These are phyloP conservation scores for Notodonta ziczac DNA, from an alignment of 2,888 invertebrate species.

Conservation along the genomic window DNA sequence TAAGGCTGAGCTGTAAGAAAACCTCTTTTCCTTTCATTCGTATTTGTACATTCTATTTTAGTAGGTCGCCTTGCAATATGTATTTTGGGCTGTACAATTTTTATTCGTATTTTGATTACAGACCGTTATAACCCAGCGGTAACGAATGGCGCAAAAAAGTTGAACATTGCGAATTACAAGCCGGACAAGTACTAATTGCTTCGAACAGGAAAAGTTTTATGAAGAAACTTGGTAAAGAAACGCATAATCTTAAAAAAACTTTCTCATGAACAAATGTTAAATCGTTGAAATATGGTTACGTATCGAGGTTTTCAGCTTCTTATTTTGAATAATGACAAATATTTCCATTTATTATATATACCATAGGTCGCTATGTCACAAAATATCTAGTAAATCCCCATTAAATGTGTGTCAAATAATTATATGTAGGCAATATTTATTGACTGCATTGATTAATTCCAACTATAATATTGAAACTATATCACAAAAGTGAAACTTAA, in stretches of 20 bases:
- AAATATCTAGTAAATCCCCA: no score
- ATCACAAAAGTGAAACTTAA: slow-evolving; percentile 3
- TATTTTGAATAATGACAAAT: no score
- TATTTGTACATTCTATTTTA: slow-evolving; percentile 21
- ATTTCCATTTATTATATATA: no score
- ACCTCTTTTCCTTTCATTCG: slow-evolving; percentile 14
- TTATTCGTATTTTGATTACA: slow-evolving; percentile 3
- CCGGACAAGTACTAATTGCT: not conserved
- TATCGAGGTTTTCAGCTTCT: no score
- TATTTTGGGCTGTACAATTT: not conserved
- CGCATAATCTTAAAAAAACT: not conserved
- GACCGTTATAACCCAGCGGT: slow-evolving; percentile 1
- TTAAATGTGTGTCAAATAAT: no score
- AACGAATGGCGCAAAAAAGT: not conserved
- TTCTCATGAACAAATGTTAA: no score
- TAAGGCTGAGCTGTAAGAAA: slow-evolving; percentile 27
- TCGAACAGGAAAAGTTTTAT: not conserved
- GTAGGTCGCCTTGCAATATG: slow-evolving; percentile 5
- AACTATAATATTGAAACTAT: not conserved
- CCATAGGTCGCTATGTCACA: no score
- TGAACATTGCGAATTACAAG: not conserved
- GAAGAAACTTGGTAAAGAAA: not conserved
- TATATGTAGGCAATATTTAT: not conserved
- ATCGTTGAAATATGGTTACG: no score
- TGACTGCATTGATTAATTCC: not conserved